Percentiles rank a stretch among this genome's conserved stretches.
Evolutionary conservation across 1,140 invertebrate species (phyloP).

Genomic region (Melanaphis sacchari): DNA sequence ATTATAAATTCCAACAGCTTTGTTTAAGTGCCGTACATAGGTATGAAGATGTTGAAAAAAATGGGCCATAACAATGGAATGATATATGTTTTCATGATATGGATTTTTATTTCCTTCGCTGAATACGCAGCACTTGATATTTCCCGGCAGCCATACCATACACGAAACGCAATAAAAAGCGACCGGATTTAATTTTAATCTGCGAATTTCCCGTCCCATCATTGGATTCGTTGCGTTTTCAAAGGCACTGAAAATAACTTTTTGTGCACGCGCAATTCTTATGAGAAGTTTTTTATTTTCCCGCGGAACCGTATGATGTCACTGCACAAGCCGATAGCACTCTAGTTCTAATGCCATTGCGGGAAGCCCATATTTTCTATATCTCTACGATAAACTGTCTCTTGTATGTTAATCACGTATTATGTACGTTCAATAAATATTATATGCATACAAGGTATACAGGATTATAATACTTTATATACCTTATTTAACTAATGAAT

Average conservation of each 20-base stretch:
- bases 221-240: not conserved
- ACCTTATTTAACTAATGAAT: not conserved
- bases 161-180: slow-evolving; percentile 29
- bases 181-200: slow-evolving; percentile 34
- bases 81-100: slow-evolving; percentile 44
- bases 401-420: not conserved
- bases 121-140: slow-evolving; percentile 32
- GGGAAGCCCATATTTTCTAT: not conserved
- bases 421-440: not conserved
- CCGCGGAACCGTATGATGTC: not conserved
- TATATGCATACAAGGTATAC: not conserved
- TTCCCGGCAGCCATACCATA: not conserved
- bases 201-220: not conserved
- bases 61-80: slow-evolving; percentile 26
- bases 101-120: slow-evolving; percentile 35
- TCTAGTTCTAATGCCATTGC: not conserved
- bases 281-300: not conserved
- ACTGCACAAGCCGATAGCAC: not conserved
- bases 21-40: slow-evolving; percentile 15
- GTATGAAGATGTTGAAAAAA: slow-evolving; percentile 27
- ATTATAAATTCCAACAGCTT: slow-evolving; percentile 57
- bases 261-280: not conserved
- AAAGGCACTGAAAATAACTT: not conserved
- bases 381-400: not conserved
- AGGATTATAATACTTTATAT: not conserved